Conservation (phyloP, 2,888 invertebrate genomes). For the Bedellia somnulentella region DNA sequence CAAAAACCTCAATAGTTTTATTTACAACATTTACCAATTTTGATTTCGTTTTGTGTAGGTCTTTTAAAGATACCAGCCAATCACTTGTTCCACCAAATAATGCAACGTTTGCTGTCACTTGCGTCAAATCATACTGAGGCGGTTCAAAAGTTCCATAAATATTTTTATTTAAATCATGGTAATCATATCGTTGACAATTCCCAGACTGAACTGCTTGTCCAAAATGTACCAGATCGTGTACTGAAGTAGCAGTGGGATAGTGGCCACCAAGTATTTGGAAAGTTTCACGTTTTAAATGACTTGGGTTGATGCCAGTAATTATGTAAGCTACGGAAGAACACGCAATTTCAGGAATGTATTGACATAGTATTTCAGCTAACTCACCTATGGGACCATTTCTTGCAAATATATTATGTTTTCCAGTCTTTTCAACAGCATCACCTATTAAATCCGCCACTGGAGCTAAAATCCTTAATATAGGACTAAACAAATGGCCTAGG, state of each 20-base stretch:
- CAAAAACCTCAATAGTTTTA: too few species aligned
- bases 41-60: too few species aligned
- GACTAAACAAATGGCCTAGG: not conserved
- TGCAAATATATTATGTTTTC: not conserved
- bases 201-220: not conserved
- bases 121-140: not conserved
- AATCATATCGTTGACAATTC: not conserved
- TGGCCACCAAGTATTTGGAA: not conserved
- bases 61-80: not conserved
- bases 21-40: too few species aligned
- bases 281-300: not conserved
- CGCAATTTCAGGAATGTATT: not conserved
- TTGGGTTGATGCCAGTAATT: not conserved
- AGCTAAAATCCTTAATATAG: constrained; percentile 1
- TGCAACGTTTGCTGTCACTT: not conserved
- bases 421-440: not conserved
- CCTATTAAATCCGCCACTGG: constrained; percentile 9
- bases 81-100: not conserved
- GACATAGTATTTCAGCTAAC: not conserved
- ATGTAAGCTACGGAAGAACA: not conserved
- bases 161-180: not conserved
- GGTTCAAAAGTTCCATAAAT: not conserved
- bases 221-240: not conserved
- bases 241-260: not conserved
- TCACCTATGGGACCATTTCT: not conserved